Evolutionary conservation across 2,113 vertebrate genomes (phyloP), one percentile per base, ranked within the genome.

Genomic region (Zosterops borbonicus): DNA sequence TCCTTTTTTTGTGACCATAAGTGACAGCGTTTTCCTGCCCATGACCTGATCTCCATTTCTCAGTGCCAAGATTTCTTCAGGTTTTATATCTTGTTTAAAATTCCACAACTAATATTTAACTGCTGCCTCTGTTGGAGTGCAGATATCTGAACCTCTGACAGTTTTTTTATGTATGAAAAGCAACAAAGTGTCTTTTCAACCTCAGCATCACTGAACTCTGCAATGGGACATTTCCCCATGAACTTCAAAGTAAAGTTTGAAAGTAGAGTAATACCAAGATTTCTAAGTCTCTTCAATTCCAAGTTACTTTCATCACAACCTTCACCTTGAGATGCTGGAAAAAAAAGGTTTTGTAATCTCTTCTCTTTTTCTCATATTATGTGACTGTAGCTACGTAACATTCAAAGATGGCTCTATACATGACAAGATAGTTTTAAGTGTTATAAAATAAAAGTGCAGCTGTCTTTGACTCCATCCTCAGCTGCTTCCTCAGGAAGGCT

Each of bases 381-480:
- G 2, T 39, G 56, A 44, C 21, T 46, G 19, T 73, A 86, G 22
- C 41, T 74, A 33, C 3, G 9, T 53, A 83, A 25, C 29, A 63
- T 67, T 84, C 71, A 49, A 75, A 75, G 47, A 87, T 75, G 31
- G 12, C 24, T 94, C 21, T 68, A 5, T 47, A 50, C 6, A 52
- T 0, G 10, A 59, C 33, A 79, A 71, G 63, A 41, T 85, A 63
- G 17, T 47, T 82, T 47, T 79, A 85, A 91, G 64, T 44, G 47
- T 67, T 87, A 63, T 12, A 59, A 89, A 71, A 58, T 24, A 76
- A 68, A 76, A 83, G 12, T 65, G 71, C 39, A 87, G 63, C 28
- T 96, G 67, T 50, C 64, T 94, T 95, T 95, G 65, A 90, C 62
- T 85, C 37, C 55, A 76, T 84, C 49, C 53, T 89, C 47, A 86